Evolutionary conservation across 2,113 vertebrate species (phyloP).

Genomic region (Salvelinus fontinalis): DNA sequence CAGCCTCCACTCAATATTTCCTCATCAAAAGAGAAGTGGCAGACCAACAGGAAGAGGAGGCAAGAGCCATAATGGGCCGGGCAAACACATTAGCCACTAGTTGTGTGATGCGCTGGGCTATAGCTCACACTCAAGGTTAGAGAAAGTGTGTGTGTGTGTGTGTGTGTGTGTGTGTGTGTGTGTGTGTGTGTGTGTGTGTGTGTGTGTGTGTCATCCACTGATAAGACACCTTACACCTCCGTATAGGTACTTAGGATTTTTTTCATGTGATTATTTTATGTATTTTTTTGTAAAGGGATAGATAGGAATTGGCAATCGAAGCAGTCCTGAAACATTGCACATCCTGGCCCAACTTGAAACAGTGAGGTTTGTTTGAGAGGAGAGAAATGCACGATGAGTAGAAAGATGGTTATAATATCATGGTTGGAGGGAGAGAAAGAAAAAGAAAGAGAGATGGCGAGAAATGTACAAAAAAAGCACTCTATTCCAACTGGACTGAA

Average conservation of each 20-base stretch:
- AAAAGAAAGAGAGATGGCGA: not conserved
- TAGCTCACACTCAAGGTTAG: not conserved
- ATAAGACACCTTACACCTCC: not conserved
- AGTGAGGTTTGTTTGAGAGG: conserved; percentile 17
- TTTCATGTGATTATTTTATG: conserved; percentile 41
- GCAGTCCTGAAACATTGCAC: conserved; percentile 22
- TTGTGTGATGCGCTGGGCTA: conserved; percentile 21
- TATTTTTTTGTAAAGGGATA: conserved; percentile 23
- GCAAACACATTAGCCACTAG: conserved; percentile 44
- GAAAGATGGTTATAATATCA: conserved; percentile 10
- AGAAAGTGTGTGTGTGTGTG: not conserved
- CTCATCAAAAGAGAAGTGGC: conserved; percentile 57
- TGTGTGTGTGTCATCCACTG: not conserved
- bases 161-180: no score
- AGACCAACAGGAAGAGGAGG: conserved; percentile 39
- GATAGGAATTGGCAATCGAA: conserved; percentile 33
- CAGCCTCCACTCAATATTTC: conserved; percentile 60
- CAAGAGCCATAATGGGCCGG: conserved; percentile 18
- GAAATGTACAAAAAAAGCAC: not conserved
- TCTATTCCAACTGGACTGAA: no score
- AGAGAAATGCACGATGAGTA: conserved; percentile 9
- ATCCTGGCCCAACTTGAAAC: conserved; percentile 25
- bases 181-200: no score
- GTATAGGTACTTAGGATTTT: conserved; percentile 39
- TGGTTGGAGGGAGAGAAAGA: not conserved